phyloP scores from a whole-genome alignment of 2,113 vertebrate species.

The Columba livia region DNA sequence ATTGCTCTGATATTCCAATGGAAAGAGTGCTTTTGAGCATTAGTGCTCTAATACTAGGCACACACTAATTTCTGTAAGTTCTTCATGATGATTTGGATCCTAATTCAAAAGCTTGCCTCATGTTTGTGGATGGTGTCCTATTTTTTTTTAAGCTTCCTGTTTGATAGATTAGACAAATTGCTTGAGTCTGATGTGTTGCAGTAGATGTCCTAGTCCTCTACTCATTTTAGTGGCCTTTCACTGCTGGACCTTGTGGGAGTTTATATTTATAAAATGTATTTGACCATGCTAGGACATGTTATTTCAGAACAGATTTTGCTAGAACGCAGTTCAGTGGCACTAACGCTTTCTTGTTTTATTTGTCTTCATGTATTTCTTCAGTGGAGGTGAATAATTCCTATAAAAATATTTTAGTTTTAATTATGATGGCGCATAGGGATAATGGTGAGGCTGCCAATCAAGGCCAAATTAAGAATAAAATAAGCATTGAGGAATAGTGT shows the following conservation, averaged over 20 bases:
- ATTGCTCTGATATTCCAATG: neutral
- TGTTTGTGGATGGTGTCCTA: neutral
- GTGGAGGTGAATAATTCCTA: neutral
- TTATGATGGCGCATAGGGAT: neutral
- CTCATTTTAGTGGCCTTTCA: neutral
- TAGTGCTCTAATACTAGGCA: neutral
- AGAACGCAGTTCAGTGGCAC: neutral
- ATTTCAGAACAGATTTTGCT: neutral
- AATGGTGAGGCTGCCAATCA: neutral
- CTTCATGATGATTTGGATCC: neutral
- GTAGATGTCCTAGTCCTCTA: fast-evolving
- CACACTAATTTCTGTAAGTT: neutral
- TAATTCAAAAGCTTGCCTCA: neutral
- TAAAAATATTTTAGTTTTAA: neutral
- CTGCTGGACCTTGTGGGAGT: neutral
- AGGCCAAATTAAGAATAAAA: neutral
- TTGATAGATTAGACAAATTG: neutral
- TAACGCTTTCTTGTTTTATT: neutral
- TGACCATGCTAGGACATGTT: neutral
- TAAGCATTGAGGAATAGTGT: neutral
- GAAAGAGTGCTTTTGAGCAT: neutral
- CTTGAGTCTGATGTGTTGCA: neutral
- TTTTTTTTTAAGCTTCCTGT: neutral
- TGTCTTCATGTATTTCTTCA: neutral
- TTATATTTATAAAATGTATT: neutral